phyloP scores from a whole-genome alignment of 2,113 vertebrate species.

The Tichodroma muraria region DNA sequence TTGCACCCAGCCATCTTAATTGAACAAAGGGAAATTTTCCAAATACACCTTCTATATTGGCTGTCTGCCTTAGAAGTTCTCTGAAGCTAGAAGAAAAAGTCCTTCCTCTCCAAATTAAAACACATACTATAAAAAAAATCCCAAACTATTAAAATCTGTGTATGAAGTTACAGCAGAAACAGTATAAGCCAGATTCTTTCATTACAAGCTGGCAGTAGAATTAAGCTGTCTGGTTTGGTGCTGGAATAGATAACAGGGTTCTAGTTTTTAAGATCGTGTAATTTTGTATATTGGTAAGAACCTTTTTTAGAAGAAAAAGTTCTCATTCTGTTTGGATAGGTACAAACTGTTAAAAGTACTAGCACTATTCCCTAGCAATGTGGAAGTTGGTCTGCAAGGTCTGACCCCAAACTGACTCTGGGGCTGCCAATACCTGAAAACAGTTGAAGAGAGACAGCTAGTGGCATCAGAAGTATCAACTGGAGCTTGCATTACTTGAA shows the following conservation, averaged over 20 bases:
- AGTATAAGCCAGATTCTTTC: not conserved
- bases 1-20: conserved; percentile 34
- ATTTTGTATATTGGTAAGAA: not conserved
- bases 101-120: not conserved
- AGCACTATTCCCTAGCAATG: not conserved
- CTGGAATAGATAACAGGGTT: not conserved
- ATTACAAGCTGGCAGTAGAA: not conserved
- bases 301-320: not conserved
- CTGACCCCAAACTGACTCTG: not conserved
- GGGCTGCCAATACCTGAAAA: not conserved
- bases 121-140: not conserved
- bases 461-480: not conserved
- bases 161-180: not conserved
- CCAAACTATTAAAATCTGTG: not conserved
- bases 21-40: conserved; percentile 48
- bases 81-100: not conserved
- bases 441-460: not conserved
- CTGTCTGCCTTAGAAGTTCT: not conserved
- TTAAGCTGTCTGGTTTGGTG: not conserved
- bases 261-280: not conserved
- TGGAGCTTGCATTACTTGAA: not conserved
- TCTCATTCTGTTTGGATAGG: not conserved
- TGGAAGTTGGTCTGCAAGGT: not conserved
- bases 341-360: not conserved
- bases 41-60: conserved; percentile 32